These are phyloP conservation scores for Drosophila testacea DNA, from an alignment of 2,888 invertebrate species.

Conservation along the genomic window DNA sequence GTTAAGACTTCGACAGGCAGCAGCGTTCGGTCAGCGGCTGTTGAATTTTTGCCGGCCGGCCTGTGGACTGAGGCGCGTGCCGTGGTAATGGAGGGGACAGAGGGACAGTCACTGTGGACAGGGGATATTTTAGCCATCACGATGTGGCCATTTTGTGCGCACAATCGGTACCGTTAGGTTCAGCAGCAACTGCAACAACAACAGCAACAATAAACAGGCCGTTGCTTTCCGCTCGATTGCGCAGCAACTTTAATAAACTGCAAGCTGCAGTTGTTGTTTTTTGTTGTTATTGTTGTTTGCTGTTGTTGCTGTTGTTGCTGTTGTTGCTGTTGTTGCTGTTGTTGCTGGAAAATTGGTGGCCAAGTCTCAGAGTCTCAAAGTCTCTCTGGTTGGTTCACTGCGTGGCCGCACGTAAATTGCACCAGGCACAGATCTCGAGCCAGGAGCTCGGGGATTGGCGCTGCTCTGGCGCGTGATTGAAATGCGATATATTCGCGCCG, in stretches of 20 bases:
- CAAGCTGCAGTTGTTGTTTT: slow-evolving; percentile 57
- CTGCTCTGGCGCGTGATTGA: slow-evolving; percentile 81
- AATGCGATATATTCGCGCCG: slow-evolving; percentile 84
- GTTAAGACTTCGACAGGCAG: not conserved
- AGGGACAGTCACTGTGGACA: slow-evolving; percentile 2
- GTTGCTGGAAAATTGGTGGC: slow-evolving; percentile 46
- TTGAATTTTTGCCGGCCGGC: slow-evolving; percentile 61
- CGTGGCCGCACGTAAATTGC: slow-evolving; percentile 79
- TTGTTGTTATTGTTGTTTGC: slow-evolving; percentile 22
- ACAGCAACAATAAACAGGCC: slow-evolving; percentile 56
- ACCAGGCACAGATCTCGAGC: slow-evolving; percentile 36
- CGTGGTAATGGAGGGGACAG: slow-evolving; percentile 3
- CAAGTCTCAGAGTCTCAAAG: slow-evolving; percentile 32
- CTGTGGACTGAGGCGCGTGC: slow-evolving; percentile 63
- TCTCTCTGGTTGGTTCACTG: slow-evolving; percentile 47
- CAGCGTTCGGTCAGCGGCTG: slow-evolving; percentile 28
- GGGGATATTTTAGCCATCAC: slow-evolving; percentile 66
- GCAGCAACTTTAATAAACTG: slow-evolving; percentile 79
- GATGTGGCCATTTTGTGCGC: slow-evolving; percentile 79
- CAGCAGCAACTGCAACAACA: slow-evolving; percentile 40
- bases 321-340: slow-evolving; percentile 36
- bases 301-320: slow-evolving; percentile 34
- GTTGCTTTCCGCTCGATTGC: slow-evolving; percentile 72
- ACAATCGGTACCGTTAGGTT: slow-evolving; percentile 80
- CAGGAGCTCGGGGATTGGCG: slow-evolving; percentile 39